Evolutionary conservation across 2,888 invertebrate genomes (phyloP).

Genomic region (Lobophora halterata): DNA sequence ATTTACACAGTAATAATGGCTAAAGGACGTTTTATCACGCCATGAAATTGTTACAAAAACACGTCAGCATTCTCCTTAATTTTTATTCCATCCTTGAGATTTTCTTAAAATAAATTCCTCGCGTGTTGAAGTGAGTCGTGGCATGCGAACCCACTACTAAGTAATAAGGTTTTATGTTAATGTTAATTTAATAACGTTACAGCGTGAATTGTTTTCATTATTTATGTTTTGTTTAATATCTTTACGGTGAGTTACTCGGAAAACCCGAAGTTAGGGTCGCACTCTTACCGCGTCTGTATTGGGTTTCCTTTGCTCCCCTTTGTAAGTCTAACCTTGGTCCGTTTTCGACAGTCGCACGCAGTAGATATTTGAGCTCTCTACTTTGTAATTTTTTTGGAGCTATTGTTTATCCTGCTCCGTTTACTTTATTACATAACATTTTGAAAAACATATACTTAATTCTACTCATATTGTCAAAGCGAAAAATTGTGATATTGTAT

Average conservation of each 20-base stretch:
- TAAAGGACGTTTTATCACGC: constrained; percentile 16
- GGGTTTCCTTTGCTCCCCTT: constrained; percentile 14
- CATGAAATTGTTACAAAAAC: constrained; percentile 21
- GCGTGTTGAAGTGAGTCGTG: constrained; percentile 25
- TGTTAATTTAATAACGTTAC: constrained; percentile 35
- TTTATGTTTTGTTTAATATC: constrained; percentile 18
- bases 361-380: constrained; percentile 11
- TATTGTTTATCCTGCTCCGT: too few relatives aligned
- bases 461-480: too few relatives aligned
- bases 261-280: constrained; percentile 7
- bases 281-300: constrained; percentile 3
- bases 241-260: constrained; percentile 19
- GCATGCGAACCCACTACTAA: constrained; percentile 36
- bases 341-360: constrained; percentile 10
- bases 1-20: constrained; percentile 8
- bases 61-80: constrained; percentile 24
- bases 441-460: too few relatives aligned
- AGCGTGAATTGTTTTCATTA: constrained; percentile 19
- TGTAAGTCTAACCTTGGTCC: constrained; percentile 18
- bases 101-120: constrained; percentile 25
- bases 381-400: constrained; percentile 1
- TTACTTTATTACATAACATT: too few relatives aligned
- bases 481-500: too few relatives aligned
- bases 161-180: constrained; percentile 43
- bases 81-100: constrained; percentile 32